Conservation (phyloP, 2,113 vertebrate genomes). For the Gnathonemus longibarbis region DNA sequence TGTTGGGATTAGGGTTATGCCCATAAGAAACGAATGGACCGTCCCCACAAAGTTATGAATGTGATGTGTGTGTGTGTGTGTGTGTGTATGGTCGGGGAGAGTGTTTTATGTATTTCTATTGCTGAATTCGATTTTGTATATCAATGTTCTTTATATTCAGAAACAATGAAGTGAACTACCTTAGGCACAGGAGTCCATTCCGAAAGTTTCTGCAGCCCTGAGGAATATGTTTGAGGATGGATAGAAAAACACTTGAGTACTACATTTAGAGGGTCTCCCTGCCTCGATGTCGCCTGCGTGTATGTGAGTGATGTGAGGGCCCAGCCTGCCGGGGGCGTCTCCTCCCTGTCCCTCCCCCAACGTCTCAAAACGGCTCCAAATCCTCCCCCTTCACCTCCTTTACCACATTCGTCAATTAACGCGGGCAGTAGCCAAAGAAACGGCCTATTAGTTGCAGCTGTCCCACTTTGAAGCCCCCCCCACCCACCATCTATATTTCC, state of each 20-base stretch:
- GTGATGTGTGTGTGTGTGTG: neutral
- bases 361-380: neutral
- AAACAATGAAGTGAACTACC: neutral
- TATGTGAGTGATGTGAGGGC: neutral
- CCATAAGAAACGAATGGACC: neutral
- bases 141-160: neutral
- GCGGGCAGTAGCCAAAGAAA: constrained; percentile 23
- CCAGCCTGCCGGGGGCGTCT: constrained; percentile 16
- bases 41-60: neutral
- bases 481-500: neutral
- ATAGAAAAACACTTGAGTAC: constrained; percentile 17
- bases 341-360: constrained; percentile 21
- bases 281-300: constrained; percentile 18
- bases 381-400: neutral
- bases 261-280: constrained; percentile 3
- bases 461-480: constrained; percentile 17
- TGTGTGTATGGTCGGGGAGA: neutral
- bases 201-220: neutral
- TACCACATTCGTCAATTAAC: constrained; percentile 40
- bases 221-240: constrained; percentile 1
- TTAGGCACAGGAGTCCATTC: neutral
- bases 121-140: neutral
- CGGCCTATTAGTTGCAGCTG: constrained; percentile 29
- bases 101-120: neutral
- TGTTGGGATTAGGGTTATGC: neutral